Evolutionary conservation across 2,888 invertebrate genomes (phyloP).

Genomic region (Chromoteleia sp.): DNA sequence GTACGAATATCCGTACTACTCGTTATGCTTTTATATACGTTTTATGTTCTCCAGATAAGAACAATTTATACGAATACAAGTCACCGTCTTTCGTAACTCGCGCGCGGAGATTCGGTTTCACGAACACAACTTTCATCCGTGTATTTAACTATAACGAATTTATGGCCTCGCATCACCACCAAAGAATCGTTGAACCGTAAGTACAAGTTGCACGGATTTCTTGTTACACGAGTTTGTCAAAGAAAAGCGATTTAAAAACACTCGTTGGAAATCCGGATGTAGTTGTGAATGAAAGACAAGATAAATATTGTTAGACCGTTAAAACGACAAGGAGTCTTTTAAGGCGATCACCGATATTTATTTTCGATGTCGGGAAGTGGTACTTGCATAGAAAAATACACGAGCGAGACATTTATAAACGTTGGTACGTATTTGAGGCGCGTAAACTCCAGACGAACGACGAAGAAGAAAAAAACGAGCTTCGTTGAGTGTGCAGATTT

Average conservation of each 20-base stretch:
- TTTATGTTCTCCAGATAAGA: conserved; percentile 44
- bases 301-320: conserved; percentile 59
- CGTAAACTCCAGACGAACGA: background rate
- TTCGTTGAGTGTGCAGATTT: background rate
- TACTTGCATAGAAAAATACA: conserved; percentile 47
- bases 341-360: conserved; percentile 55
- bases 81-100: conserved; percentile 34
- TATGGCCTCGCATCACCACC: conserved; percentile 55
- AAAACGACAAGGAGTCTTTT: conserved; percentile 57
- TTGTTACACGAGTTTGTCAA: conserved; percentile 63
- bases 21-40: conserved; percentile 31
- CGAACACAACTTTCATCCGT: conserved; percentile 47
- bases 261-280: conserved; percentile 48
- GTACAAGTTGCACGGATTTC: conserved; percentile 57
- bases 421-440: conserved; percentile 1
- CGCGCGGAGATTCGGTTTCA: conserved; percentile 15
- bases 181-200: conserved; percentile 58
- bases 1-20: conserved; percentile 30
- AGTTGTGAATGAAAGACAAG: conserved; percentile 58
- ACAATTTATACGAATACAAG: conserved; percentile 53
- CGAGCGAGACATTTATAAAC: conserved; percentile 27
- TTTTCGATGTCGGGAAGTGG: conserved; percentile 45
- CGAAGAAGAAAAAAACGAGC: background rate
- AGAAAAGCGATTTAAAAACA: conserved; percentile 65
- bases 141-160: conserved; percentile 64